Base-by-base conservation (phyloP, 2,888 invertebrate genomes). In the Scaptomyza parva region DNA sequence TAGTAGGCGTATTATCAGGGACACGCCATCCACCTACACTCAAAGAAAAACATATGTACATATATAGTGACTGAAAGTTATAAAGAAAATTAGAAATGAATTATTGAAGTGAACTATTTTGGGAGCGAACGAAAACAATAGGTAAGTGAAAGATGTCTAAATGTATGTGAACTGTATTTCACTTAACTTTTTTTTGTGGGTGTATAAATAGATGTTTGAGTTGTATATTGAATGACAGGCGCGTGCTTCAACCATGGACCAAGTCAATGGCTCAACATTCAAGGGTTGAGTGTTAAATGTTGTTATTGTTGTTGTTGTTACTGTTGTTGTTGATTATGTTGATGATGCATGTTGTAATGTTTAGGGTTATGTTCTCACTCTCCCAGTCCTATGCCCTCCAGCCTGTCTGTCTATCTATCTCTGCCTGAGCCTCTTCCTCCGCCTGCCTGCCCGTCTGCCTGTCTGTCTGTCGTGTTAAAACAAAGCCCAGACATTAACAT, bases 281-380 rank as follows among this genome's bases (percentile, higher is more conserved):
- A 33, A 17, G 39, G 24, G 35, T 33, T 55, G 58, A 20, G 50
- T 14, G 35, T 24, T 58, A n/a, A n/a, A n/a, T n/a, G 41, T 58
- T 41, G 22, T 4, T 37, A 14, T 40, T 60, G 57, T 62, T 61
- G 59, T 52, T 53, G 64, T 55, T 70, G 57, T 58, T 68, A 69
- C 62, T 76, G 65, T 66, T 68, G 59, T 66, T 78, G 75, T 65
- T 87, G 83, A 78, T 82, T 78, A 82, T 86, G 83, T 73, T 86
- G 77, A 73, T 85, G 88, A 80, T 88, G 87, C 85, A 84, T 86
- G 88, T 79, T 81, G 81, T 88, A 71, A 65, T 86, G 85, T 69
- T 86, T 80, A 71, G 78, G 86, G 86, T 88, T 68, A 82, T 80
- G 71, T 87, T 82, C 73, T 50, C 33, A 60, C 52, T 24, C 48